Evolutionary conservation across 1,140 invertebrate genomes (phyloP).

Genomic region (Hypothenemus hampei): DNA sequence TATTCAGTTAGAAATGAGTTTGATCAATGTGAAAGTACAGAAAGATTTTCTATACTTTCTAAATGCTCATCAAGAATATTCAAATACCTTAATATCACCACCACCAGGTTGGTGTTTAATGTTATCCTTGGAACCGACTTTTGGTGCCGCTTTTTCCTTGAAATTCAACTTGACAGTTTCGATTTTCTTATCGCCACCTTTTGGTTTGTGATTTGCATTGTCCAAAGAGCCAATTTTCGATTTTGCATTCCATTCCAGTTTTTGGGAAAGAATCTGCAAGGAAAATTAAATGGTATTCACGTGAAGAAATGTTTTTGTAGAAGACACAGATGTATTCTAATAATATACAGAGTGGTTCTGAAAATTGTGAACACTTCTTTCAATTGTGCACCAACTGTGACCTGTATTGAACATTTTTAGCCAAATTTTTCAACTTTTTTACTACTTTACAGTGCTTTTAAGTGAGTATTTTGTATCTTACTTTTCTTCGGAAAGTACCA

Average conservation of each 20-base stretch:
- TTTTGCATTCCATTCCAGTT: constrained; percentile 89
- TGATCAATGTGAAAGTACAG: no score
- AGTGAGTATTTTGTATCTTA: no score
- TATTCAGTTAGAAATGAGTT: no score
- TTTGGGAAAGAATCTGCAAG: constrained; percentile 79
- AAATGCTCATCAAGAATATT: no score
- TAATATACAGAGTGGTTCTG: neutral
- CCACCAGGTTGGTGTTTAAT: constrained; percentile 83
- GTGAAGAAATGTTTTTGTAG: neutral
- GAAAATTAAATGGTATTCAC: constrained; percentile 27
- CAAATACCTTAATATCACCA: constrained; percentile 79
- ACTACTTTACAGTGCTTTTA: no score
- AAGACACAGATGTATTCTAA: constrained; percentile 3
- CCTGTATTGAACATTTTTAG: no score
- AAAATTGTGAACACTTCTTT: neutral
- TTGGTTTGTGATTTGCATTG: constrained; percentile 88
- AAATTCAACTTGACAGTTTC: constrained; percentile 85
- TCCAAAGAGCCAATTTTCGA: constrained; percentile 90
- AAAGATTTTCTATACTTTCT: no score
- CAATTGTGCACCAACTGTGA: no score
- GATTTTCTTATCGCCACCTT: constrained; percentile 90
- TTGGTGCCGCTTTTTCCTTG: constrained; percentile 86
- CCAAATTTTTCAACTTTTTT: no score
- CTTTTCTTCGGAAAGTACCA: constrained; percentile 17
- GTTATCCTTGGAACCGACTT: constrained; percentile 90